These are phyloP conservation scores for Oreortyx pictus DNA, from an alignment of 2,797 vertebrate species.

Conservation along the genomic window DNA sequence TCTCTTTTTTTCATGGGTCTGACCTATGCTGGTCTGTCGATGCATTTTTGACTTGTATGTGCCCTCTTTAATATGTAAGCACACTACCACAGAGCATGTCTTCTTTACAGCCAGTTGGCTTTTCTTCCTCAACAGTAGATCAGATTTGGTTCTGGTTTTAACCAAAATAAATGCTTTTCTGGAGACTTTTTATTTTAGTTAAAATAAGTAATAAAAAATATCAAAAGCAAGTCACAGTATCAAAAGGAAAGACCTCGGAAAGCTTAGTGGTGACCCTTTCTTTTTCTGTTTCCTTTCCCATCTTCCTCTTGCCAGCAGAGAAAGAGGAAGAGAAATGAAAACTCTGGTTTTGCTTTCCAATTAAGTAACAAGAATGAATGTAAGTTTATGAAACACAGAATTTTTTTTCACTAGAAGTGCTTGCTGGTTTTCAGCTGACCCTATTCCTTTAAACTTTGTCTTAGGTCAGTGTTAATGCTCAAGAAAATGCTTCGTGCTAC, in stretches of 20 bases:
- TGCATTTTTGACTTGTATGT: conserved; percentile 17
- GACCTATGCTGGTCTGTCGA: conserved; percentile 35
- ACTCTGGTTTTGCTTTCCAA: conserved; percentile 2
- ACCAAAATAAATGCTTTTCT: conserved; percentile 45
- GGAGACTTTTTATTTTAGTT: conserved; percentile 19
- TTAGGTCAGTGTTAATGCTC: background rate
- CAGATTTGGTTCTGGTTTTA: conserved; percentile 51
- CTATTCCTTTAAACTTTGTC: background rate
- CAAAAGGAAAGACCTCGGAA: conserved; percentile 51
- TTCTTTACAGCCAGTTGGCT: background rate
- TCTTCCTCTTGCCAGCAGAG: background rate
- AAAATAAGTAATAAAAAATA: conserved; percentile 55
- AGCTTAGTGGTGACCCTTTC: conserved; percentile 30
- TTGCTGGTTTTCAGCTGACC: background rate
- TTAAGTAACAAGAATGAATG: conserved; percentile 21
- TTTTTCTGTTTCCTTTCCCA: conserved; percentile 35
- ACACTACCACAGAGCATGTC: background rate
- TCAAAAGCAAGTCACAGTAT: conserved; percentile 33
- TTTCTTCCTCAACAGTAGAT: background rate
- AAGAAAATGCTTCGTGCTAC: background rate
- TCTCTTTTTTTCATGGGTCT: background rate
- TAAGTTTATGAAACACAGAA: conserved; percentile 1
- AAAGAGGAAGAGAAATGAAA: conserved; percentile 17
- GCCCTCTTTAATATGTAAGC: conserved; percentile 10
- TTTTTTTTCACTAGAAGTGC: background rate